phyloP scores from a whole-genome alignment of 2,797 vertebrate genomes.

The Monodelphis domestica region DNA sequence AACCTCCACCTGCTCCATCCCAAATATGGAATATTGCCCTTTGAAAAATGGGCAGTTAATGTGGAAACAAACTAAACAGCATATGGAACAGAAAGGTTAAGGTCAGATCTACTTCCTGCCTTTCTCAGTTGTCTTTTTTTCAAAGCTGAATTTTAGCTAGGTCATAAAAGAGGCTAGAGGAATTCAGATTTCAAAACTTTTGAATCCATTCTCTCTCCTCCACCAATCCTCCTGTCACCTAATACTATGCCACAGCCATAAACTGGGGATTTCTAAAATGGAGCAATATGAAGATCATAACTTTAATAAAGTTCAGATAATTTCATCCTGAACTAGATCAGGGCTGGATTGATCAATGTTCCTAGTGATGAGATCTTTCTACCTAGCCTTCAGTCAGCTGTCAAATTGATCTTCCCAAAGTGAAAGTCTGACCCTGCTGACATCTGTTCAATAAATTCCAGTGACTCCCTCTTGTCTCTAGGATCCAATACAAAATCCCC shows the following conservation, averaged over 20 bases:
- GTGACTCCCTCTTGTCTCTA: background rate
- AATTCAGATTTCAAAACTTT: conserved; percentile 16
- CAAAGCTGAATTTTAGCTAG: conserved; percentile 6
- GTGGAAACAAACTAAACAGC: conserved; percentile 40
- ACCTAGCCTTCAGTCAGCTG: background rate
- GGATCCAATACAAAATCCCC: background rate
- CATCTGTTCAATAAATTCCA: background rate
- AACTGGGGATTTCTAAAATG: background rate
- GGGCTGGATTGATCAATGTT: background rate
- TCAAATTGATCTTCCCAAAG: background rate
- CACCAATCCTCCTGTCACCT: background rate
- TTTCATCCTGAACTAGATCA: background rate
- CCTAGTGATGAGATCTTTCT: background rate
- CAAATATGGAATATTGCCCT: conserved; percentile 34
- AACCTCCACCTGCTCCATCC: background rate
- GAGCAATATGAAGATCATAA: background rate
- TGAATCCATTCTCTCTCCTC: background rate
- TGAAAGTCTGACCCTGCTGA: background rate
- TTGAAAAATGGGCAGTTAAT: conserved; percentile 14
- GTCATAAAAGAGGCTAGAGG: background rate
- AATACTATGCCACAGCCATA: background rate
- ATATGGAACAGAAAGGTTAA: conserved; percentile 10
- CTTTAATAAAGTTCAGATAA: background rate
- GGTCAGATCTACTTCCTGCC: conserved; percentile 24
- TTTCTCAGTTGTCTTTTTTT: conserved; percentile 38